Evolutionary conservation across 2,113 vertebrate genomes (phyloP).

Genomic region (Dinomys branickii): DNA sequence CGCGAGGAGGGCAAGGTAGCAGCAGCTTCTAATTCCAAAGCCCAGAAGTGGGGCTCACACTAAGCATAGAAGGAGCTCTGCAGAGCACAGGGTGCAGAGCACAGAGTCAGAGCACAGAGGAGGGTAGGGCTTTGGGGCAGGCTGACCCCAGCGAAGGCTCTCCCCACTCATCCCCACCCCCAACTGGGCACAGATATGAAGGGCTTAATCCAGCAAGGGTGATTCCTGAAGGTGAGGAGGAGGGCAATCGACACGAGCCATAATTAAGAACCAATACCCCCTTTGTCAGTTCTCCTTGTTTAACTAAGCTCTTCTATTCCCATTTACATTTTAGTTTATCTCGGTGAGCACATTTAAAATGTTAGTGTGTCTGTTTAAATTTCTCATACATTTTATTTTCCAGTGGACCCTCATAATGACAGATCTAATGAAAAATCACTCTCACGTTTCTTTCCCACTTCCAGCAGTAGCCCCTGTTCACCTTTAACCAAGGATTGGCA

Average conservation of each 20-base stretch:
- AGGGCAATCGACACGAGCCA: too few relatives aligned
- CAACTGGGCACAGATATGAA: neutral
- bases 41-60: neutral
- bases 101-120: neutral
- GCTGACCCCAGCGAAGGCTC: neutral
- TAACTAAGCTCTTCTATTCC: neutral
- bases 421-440: neutral
- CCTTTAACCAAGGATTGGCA: neutral
- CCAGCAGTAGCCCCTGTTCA: neutral
- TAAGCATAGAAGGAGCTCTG: neutral
- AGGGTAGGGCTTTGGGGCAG: neutral
- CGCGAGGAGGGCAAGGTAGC: neutral
- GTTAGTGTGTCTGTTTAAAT: neutral
- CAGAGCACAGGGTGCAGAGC: neutral
- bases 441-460: neutral
- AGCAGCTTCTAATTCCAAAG: neutral
- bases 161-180: neutral
- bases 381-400: neutral
- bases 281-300: neutral
- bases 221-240: neutral
- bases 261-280: neutral
- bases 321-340: neutral
- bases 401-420: neutral
- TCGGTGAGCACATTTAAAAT: neutral
- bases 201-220: neutral